phyloP scores from a whole-genome alignment of 2,888 invertebrate species.

The Hypsopygia costalis region DNA sequence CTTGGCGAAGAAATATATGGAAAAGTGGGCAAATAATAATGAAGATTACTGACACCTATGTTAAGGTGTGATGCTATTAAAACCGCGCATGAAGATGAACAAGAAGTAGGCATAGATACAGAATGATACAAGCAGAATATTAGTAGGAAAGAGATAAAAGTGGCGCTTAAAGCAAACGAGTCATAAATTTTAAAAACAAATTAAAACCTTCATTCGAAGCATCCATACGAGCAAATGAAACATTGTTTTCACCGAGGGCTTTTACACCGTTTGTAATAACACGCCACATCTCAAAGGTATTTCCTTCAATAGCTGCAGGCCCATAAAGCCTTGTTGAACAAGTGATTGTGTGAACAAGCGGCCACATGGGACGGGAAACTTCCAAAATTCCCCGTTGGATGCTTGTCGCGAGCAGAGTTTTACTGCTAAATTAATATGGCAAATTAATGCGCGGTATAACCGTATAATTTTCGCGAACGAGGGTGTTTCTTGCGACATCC shows the following conservation, averaged over 20 bases:
- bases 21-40: too few relatives aligned
- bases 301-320: slow-evolving; percentile 56
- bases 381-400: slow-evolving; percentile 61
- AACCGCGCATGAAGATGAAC: too few relatives aligned
- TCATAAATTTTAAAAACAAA: slow-evolving; percentile 6
- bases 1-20: too few relatives aligned
- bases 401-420: slow-evolving; percentile 79
- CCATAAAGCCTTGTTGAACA: slow-evolving; percentile 56
- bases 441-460: slow-evolving; percentile 77
- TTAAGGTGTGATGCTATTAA: too few relatives aligned
- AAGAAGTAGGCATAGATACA: too few relatives aligned
- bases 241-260: slow-evolving; percentile 39
- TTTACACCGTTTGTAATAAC: slow-evolving; percentile 61
- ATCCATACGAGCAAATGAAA: slow-evolving; percentile 26
- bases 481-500: slow-evolving; percentile 45
- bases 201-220: slow-evolving; percentile 1
- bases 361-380: slow-evolving; percentile 72
- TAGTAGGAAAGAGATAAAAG: too few relatives aligned
- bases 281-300: slow-evolving; percentile 46
- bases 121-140: too few relatives aligned
- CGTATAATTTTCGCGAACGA: slow-evolving; percentile 74
- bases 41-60: too few relatives aligned
- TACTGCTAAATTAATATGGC: slow-evolving; percentile 81
- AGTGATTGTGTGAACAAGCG: slow-evolving; percentile 73
- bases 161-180: neutral